These are phyloP conservation scores for Anthopleura xanthogrammica DNA, from an alignment of 92 coral and sea anemone genomes.

Conservation along the genomic window DNA sequence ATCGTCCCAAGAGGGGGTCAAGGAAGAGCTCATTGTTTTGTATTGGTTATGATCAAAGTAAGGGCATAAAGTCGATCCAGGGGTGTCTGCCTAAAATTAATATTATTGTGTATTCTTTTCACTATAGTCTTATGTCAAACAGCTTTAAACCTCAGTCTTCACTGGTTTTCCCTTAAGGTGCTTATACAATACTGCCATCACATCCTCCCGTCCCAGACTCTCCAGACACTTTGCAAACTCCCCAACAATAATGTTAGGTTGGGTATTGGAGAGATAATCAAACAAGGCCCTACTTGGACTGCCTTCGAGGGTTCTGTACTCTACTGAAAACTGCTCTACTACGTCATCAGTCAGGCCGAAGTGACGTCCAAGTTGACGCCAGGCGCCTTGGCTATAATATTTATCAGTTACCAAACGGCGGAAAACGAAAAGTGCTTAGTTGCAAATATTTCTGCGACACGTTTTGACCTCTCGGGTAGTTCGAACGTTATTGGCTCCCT, in stretches of 20 bases:
- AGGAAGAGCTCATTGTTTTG: too few relatives aligned
- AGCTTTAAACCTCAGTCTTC: neutral
- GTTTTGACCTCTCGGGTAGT: too few relatives aligned
- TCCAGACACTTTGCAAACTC: constrained; percentile 52
- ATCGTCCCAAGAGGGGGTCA: too few relatives aligned
- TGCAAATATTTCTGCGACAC: too few relatives aligned
- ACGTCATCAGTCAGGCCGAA: constrained; percentile 20
- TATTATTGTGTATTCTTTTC: too few relatives aligned
- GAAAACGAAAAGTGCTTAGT: too few relatives aligned
- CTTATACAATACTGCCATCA: neutral
- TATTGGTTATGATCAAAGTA: too few relatives aligned
- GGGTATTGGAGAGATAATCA: neutral
- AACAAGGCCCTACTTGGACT: constrained; percentile 43
- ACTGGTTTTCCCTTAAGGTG: neutral
- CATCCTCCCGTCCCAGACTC: constrained; percentile 30
- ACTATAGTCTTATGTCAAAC: too few relatives aligned
- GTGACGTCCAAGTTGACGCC: constrained; percentile 46
- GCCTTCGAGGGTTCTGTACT: constrained; percentile 35
- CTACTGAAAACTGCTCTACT: constrained; percentile 23
- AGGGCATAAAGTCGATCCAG: too few relatives aligned
- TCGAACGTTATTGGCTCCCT: too few relatives aligned
- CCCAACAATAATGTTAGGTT: neutral
- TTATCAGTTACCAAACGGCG: too few relatives aligned
- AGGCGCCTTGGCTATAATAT: constrained; percentile 40
- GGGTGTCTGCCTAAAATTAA: too few relatives aligned